Evolutionary conservation across 2,888 invertebrate genomes (phyloP).

Genomic region (Heliconius ethilla): DNA sequence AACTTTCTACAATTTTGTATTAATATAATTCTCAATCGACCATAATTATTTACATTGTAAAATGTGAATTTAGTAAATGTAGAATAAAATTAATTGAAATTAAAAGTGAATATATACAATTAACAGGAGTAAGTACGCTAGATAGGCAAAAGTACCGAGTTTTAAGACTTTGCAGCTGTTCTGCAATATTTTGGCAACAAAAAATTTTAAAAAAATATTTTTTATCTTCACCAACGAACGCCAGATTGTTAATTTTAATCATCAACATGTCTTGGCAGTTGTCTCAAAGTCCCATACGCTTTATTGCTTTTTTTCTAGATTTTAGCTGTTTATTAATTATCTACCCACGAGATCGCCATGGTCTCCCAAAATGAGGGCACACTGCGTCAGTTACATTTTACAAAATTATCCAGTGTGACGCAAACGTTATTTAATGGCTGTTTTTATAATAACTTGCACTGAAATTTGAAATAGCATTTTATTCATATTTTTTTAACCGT

Average conservation of each 20-base stretch:
- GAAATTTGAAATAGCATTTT: not conserved
- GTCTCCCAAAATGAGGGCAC: constrained; percentile 51
- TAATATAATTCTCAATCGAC: not conserved
- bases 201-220: constrained; percentile 68
- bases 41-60: not conserved
- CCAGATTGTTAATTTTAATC: constrained; percentile 74
- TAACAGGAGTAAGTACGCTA: not conserved
- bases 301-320: constrained; percentile 70
- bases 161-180: constrained; percentile 64
- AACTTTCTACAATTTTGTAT: not conserved
- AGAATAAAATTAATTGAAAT: not conserved
- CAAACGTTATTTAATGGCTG: constrained; percentile 12
- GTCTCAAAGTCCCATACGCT: constrained; percentile 71
- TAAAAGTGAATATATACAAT: not conserved
- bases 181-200: constrained; percentile 71
- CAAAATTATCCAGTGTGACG: constrained; percentile 43
- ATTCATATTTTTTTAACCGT: not conserved
- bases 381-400: constrained; percentile 43
- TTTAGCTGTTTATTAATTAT: constrained; percentile 72
- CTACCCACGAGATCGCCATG: constrained; percentile 50
- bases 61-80: not conserved
- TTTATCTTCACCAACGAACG: constrained; percentile 67
- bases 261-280: constrained; percentile 77
- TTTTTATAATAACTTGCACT: not conserved
- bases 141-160: not conserved